phyloP scores from a whole-genome alignment of 2,113 vertebrate genomes.

The Atherinomorus stipes region DNA sequence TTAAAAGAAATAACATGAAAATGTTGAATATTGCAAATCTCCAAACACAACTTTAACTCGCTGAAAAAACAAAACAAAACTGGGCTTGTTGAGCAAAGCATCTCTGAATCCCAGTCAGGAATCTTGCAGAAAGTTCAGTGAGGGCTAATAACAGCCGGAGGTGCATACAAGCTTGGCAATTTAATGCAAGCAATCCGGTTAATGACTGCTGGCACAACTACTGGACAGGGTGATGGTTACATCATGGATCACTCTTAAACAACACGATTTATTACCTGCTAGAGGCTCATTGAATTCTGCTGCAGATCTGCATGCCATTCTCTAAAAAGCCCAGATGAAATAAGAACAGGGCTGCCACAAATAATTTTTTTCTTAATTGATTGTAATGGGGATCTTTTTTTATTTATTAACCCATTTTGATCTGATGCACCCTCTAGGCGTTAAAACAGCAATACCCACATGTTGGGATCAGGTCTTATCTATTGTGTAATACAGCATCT shows the following conservation, averaged over 20 bases:
- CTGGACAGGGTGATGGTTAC: not conserved
- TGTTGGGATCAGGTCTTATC: not conserved
- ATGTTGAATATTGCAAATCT: not conserved
- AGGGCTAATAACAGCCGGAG: not conserved
- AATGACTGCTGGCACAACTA: not conserved
- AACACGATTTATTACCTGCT: conserved; percentile 10
- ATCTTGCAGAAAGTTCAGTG: not conserved
- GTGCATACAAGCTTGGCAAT: not conserved
- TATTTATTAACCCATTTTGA: not conserved
- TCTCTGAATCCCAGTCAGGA: not conserved
- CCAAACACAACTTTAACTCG: not conserved
- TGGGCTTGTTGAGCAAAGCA: too few relatives aligned
- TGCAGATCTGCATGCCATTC: not conserved
- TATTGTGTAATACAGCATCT: not conserved
- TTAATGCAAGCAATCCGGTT: not conserved
- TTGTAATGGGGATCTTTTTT: not conserved
- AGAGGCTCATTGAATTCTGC: not conserved
- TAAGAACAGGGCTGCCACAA: not conserved
- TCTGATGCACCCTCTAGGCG: too few relatives aligned
- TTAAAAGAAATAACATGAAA: not conserved
- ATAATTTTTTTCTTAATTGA: not conserved
- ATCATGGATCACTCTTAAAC: not conserved
- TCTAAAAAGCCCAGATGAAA: conserved; percentile 2
- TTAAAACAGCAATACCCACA: too few relatives aligned
- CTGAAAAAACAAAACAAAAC: not conserved